Evolutionary conservation across 2,888 invertebrate genomes (phyloP), one percentile per base, ranked within the genome.

Genomic region (Esperia sulphurella): DNA sequence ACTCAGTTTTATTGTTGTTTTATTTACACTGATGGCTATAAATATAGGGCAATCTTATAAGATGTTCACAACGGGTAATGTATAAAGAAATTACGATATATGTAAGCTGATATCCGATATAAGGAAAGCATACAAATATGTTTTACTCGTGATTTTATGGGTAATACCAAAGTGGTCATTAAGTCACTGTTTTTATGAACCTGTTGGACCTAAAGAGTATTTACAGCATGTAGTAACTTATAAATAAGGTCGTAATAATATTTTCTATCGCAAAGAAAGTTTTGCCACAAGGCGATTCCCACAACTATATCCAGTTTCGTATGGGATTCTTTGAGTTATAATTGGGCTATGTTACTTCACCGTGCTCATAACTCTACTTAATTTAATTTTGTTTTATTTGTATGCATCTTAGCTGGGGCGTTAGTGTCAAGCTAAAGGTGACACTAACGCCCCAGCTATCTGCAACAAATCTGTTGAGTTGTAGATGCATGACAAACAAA

Each of bases 151-250:
- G 30, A 43, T 71, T 79, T 80, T 78, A 82, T 68, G 66, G 59
- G 58, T 61, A 53, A 55, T 60, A 54, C 56, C 65, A 68, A 75
- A 75, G 75, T 75, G 65, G 61, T 70, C 72, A 78, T 80, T 73
- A 79, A 66, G 65, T 63, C 58, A 58, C 52, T 62, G 72, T 73
- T 79, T 79, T 78, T 31, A 29, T n/a, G 21, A 21, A 21, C 21
- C 21, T 21, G 21, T 21, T 21, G 29, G 13, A 4, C 28, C 10
- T n/a, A 35, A 33, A 44, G 30, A 35, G 39, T 40, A 41, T 13
- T 21, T 43, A 8, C 21, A 39, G 13, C 39, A 21, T 21, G 21
- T 21, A 21, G 21, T 21, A 21, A 21, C 21, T 21, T 21, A 21
- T 21, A 21, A 21, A n/a, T n/a, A 3, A 21, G 21, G 21, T 21